A percentile compares a stretch with the other conserved stretches of the same genome.
phyloP scores from a whole-genome alignment of 2,113 vertebrate genomes.

The Pimephales promelas region DNA sequence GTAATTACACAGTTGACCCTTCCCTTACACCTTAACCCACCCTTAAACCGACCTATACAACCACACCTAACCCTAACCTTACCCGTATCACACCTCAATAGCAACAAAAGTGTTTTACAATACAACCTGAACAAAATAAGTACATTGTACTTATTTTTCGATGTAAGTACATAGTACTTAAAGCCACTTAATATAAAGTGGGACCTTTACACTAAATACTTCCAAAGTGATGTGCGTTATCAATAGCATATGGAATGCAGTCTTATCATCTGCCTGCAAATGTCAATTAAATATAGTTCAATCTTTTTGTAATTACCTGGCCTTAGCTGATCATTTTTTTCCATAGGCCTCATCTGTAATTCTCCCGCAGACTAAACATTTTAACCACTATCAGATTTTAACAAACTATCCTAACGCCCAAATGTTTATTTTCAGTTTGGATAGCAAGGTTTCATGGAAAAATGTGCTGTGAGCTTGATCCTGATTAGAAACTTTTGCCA shows the following conservation, averaged over 20 bases:
- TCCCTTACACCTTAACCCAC: too few species aligned
- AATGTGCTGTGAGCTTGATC: background rate
- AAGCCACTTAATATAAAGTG: too few species aligned
- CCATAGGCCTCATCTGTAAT: background rate
- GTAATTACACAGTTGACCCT: too few species aligned
- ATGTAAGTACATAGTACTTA: too few species aligned
- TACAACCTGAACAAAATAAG: too few species aligned
- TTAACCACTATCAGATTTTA: conserved; percentile 5
- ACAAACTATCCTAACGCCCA: background rate
- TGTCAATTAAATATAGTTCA: background rate
- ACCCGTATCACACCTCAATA: too few species aligned
- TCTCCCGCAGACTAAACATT: conserved; percentile 25
- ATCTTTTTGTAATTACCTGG: background rate
- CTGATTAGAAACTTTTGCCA: background rate
- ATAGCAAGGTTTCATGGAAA: background rate
- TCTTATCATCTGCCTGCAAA: conserved; percentile 9
- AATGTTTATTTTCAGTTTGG: conserved; percentile 4
- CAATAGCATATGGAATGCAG: background rate
- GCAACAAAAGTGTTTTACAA: too few species aligned
- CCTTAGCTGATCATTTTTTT: background rate
- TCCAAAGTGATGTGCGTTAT: too few species aligned
- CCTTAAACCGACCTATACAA: too few species aligned
- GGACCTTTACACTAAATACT: conserved; percentile 20
- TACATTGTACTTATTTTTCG: too few species aligned
- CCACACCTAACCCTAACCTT: too few species aligned